These are phyloP conservation scores for Spodoptera frugiperda DNA, from an alignment of 1,140 invertebrate species.

Conservation along the genomic window DNA sequence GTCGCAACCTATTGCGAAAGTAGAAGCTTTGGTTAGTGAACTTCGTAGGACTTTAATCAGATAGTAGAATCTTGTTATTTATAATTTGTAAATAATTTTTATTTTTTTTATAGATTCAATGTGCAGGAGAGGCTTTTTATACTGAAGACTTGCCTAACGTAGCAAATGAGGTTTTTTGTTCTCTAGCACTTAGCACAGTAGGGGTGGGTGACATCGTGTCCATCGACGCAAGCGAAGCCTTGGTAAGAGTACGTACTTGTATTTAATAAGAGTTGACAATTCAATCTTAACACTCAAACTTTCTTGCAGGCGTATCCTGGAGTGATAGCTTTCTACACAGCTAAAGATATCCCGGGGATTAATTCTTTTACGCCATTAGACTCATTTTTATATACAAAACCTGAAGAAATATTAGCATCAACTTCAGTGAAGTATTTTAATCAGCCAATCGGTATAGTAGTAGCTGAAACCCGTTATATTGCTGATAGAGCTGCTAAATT, in stretches of 20 bases:
- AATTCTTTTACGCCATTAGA: conserved; percentile 86
- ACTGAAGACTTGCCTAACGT: conserved; percentile 88
- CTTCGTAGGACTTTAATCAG: too few relatives aligned
- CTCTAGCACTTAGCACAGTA: conserved; percentile 87
- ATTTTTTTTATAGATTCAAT: conserved; percentile 83
- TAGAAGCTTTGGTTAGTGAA: conserved; percentile 86
- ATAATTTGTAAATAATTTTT: background rate
- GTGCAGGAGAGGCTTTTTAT: conserved; percentile 88
- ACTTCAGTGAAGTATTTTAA: conserved; percentile 88
- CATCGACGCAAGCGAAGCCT: conserved; percentile 87
- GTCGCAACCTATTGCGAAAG: conserved; percentile 88
- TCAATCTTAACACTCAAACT: background rate
- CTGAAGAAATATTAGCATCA: conserved; percentile 85
- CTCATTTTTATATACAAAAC: conserved; percentile 53
- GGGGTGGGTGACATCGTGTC: conserved; percentile 84
- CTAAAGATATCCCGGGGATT: conserved; percentile 91
- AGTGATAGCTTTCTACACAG: conserved; percentile 90
- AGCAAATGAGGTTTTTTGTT: conserved; percentile 87
- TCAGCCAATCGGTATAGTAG: conserved; percentile 91
- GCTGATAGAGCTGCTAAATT: conserved; percentile 89
- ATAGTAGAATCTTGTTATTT: background rate
- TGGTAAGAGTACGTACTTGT: conserved; percentile 75
- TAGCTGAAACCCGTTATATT: conserved; percentile 87
- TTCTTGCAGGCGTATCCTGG: conserved; percentile 87
- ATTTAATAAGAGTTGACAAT: background rate